Conservation (phyloP, 2,797 vertebrate species). For the Eulemur rubriventer region DNA sequence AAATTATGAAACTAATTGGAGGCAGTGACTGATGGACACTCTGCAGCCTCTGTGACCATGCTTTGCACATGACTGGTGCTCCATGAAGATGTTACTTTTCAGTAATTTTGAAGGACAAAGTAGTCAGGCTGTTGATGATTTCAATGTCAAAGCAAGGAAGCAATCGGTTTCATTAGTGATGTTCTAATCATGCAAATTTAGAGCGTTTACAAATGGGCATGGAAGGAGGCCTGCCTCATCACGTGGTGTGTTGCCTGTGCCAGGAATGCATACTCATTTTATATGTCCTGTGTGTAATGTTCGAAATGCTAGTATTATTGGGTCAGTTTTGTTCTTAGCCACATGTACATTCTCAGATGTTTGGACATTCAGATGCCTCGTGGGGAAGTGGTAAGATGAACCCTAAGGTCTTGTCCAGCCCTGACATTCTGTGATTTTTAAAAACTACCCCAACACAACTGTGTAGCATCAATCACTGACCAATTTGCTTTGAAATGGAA, state of each 20-base stretch:
- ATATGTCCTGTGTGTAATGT: background rate
- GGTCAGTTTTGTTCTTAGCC: background rate
- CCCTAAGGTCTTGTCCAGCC: background rate
- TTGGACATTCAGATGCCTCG: background rate
- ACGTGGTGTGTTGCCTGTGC: accelerated
- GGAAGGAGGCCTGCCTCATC: background rate
- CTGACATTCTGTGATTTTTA: background rate
- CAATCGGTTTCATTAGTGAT: background rate
- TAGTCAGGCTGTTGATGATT: background rate
- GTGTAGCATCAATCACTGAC: background rate
- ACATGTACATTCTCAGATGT: background rate
- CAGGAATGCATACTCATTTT: accelerated
- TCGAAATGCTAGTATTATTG: background rate
- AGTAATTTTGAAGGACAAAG: background rate
- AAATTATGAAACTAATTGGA: background rate
- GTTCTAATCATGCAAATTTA: background rate
- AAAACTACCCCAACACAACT: background rate
- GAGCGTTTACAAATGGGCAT: background rate
- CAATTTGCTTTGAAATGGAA: background rate
- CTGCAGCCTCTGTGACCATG: background rate
- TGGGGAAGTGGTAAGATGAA: background rate
- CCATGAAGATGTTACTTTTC: background rate
- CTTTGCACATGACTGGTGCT: background rate
- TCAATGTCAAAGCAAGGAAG: background rate
- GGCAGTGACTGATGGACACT: too few relatives aligned